Evolutionary conservation across 2,888 invertebrate genomes (phyloP), one percentile per base, ranked within the genome.

Genomic region (Zootermopsis nevadensis): DNA sequence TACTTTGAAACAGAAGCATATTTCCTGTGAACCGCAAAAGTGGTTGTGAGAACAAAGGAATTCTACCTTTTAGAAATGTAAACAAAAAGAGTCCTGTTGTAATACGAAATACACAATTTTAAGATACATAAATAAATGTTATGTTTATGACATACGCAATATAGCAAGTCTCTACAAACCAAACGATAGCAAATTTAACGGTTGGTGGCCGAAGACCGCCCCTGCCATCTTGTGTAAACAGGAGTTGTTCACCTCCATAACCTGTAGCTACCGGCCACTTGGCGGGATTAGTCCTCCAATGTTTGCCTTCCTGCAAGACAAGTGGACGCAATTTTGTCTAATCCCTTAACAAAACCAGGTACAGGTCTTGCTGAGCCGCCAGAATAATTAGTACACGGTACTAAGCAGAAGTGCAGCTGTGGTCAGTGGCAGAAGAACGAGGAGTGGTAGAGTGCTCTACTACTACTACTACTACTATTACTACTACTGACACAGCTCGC

Each of bases 321-420:
- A 66, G 79, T 79, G 66, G 35, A 79, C 60, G 60, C 79, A 79
- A 79, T 79, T 79, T 66, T 79, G 48, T 66, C 66, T 79, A 79
- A 79, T 79, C 79, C 31, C 66, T 79, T 79, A 79, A 66, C 79
- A 79, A 55, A 79, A 79, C 79, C 60, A 74, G 74, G 74, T 38
- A 33, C 67, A 15, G 53, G 53, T 6, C 53, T 15, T 7, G 38
- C 15, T 53, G 22, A 69, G 31, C 33, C 33, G 15, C 35, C 38
- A 19, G 38, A 35, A 74, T 74, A 74, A 74, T 74, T 74, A 74
- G 42, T 38, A 38, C 74, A 38, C 24, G 74, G 3, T 30, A 19
- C 22, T 38, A 35, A 38, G 74, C 38, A 24, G 35, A 24, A 38
- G 7, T 22, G 30, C 33, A 31, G 4, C 72, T 3, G 4, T 24